Evolutionary conservation across 2,797 vertebrate species (phyloP), one percentile per base, ranked within the genome.

Genomic region (Craterocephalus amniculus): DNA sequence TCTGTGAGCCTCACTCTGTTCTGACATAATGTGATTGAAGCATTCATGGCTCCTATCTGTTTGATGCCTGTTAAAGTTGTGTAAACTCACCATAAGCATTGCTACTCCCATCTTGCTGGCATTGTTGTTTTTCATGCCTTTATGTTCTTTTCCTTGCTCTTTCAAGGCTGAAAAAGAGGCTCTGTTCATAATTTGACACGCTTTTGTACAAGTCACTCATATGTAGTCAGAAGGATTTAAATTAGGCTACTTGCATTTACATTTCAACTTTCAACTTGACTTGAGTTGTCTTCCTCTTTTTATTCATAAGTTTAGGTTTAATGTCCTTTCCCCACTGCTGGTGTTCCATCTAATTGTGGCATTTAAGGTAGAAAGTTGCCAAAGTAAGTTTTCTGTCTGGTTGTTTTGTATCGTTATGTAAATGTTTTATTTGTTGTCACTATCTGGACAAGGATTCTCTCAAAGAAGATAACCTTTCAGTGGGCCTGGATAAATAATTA

Each of bases 131-230:
- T 31, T 34, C 52, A 22, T 32, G 6, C 58, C 27, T 83, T 83
- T 55, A 32, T 73, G 63, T 29, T 59, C 22, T 43, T 75, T 51
- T 67, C 32, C 59, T 74, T 59, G 38, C 63, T 70, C 20, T 31
- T 72, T 75, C 12, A 78, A 54, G 26, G 51, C 68, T 45, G 27
- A 79, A 75, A 52, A 54, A 55, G 76, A 80, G 49, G 58, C 60
- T 54, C 68, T 74, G 63, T 83, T 81, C 56, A 59, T n/a, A 60
- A 83, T 86, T 77, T 34, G 52, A 63, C 75, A 72, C 76, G 2
- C 16, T n/a, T n/a, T 20, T 26, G 38, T 22, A 18, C 18, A 35
- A 22, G 27, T 34, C 18, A 40, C 70, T 72, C 31, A 14, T 40
- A 43, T 34, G 29, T 0, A 3, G 22, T 40, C 51, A 40, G 32